Evolutionary conservation across 1,140 invertebrate genomes (phyloP), one percentile per base, ranked within the genome.

Genomic region (Neodiprion lecontei): DNA sequence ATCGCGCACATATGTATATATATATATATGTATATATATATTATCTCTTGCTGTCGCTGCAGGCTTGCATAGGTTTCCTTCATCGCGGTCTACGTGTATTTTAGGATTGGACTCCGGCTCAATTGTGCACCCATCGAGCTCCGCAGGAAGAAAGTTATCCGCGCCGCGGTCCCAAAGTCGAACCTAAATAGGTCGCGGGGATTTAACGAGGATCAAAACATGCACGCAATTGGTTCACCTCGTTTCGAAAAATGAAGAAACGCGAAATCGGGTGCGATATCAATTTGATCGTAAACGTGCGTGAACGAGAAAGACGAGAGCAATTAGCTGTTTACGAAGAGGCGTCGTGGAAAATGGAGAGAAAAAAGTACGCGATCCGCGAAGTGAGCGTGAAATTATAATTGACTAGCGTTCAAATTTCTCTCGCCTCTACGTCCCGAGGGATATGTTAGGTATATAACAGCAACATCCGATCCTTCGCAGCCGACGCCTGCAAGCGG

Each of bases 381-480:
- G 53, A 61, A 61, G 53, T 61, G 53, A 61, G 53, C 53, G 53
- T 61, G 53, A 61, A 61, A 61, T 61, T 61, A 61, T 61, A 61
- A 61, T 61, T 61, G 53, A 61, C 53, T 61, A 17, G n/a, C 53
- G 53, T 61, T 61, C 11, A 61, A n/a, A 61, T 61, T 61, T 61
- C 53, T n/a, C 53, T n/a, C 11, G 28, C 28, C 28, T 5, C 28
- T 40, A 5, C 2, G 2, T 40, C 28, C 2, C 5, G 28, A 40
- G 28, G 28, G 1, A 40, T 40, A 40, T 40, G 28, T 3, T 3
- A 40, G 1, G 28, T 40, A 5, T 40, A 40, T 40, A 40, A 40
- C 28, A 1, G 53, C 11, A 61, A 3, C 53, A 61, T 61, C 11
- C 53, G 53, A 61, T 61, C 53, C 53, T 61, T 12, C 5, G 28